A percentile compares a stretch with the other conserved stretches of the same genome.
Evolutionary conservation across 2,113 vertebrate genomes (phyloP).

Genomic region (Rostratula benghalensis): DNA sequence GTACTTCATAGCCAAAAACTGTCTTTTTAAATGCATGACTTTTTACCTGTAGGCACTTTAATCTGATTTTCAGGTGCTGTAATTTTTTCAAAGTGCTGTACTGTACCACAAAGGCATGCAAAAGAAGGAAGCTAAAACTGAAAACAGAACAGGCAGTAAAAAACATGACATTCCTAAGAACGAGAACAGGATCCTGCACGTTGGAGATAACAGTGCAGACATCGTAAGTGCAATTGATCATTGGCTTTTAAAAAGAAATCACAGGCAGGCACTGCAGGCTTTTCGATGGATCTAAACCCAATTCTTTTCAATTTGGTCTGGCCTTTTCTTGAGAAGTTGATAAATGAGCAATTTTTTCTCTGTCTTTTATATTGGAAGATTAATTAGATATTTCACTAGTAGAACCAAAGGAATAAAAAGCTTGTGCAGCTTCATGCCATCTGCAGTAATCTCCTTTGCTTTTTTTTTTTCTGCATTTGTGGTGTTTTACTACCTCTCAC

Average conservation of each 20-base stretch:
- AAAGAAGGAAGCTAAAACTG: neutral
- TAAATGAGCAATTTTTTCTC: neutral
- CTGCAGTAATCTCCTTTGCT: neutral
- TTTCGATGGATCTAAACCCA: neutral
- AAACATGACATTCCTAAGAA: neutral
- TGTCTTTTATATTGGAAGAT: neutral
- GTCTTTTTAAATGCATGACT: neutral
- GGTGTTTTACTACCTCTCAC: neutral
- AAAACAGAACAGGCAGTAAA: neutral
- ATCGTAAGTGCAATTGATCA: neutral
- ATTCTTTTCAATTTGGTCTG: neutral
- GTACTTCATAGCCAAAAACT: neutral
- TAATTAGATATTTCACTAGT: neutral
- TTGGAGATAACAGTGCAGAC: neutral
- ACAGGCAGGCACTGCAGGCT: neutral
- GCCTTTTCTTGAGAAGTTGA: neutral
- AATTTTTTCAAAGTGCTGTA: fast-evolving
- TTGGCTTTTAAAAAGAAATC: neutral
- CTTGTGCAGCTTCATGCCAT: neutral
- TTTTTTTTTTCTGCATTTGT: neutral
- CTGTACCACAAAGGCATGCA: neutral
- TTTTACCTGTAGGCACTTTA: neutral
- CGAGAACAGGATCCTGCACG: neutral
- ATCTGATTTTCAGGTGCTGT: neutral
- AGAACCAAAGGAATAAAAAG: neutral